These are phyloP conservation scores for Hydropotes inermis DNA, from an alignment of 2,113 vertebrate species.

Conservation along the genomic window DNA sequence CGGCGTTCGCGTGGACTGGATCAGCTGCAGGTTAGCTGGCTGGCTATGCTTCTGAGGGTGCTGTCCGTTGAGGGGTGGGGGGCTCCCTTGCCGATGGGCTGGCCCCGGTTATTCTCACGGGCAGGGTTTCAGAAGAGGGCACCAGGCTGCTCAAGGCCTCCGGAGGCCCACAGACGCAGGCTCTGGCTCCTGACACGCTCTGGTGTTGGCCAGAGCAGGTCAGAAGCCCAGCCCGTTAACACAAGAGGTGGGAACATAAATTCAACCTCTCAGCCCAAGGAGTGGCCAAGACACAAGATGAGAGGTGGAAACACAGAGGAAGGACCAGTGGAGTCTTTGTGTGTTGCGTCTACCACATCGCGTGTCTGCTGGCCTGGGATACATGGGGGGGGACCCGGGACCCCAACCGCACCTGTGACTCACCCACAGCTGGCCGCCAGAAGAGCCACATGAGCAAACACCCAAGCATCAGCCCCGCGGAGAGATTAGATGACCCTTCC, in stretches of 20 bases:
- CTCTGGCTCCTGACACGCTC: background rate
- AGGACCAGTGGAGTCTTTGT: background rate
- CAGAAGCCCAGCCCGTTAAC: background rate
- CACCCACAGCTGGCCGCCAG: background rate
- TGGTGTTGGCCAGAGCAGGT: background rate
- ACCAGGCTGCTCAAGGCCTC: background rate
- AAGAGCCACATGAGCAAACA: background rate
- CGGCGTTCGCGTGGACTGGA: background rate
- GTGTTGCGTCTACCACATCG: accelerated
- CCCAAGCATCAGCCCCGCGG: background rate
- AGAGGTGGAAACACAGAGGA: background rate
- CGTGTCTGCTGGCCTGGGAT: background rate
- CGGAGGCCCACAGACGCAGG: background rate
- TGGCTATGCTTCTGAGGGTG: background rate
- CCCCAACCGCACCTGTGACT: accelerated
- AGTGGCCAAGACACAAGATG: background rate
- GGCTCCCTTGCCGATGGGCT: background rate
- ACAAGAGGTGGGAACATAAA: background rate
- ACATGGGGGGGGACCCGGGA: accelerated
- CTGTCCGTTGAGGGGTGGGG: background rate
- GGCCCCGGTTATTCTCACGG: background rate
- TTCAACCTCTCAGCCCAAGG: background rate
- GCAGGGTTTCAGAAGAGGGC: background rate
- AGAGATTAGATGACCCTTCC: background rate
- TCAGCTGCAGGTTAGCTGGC: background rate